Evolutionary conservation across 2,888 invertebrate species (phyloP).

Genomic region (Cosmopolites sordidus): DNA sequence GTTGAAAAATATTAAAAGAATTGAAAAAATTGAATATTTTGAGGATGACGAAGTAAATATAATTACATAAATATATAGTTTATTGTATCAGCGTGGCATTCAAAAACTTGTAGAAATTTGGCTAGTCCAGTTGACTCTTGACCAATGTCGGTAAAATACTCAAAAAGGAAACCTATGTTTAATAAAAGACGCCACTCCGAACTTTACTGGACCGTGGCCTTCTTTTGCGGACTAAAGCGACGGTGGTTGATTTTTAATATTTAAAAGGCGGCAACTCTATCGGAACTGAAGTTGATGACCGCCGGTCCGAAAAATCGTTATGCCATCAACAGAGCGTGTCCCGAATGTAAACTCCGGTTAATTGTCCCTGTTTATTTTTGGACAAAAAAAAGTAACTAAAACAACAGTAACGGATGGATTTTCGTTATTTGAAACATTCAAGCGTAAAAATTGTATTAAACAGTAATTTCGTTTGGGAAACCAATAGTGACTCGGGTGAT

Average conservation of each 20-base stretch:
- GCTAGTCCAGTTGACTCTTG: neutral
- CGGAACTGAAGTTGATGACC: constrained; percentile 14
- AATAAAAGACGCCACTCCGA: constrained; percentile 6
- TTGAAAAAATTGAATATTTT: too few species aligned
- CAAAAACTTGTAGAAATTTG: too few species aligned
- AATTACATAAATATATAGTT: too few species aligned
- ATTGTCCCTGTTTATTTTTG: constrained; percentile 12
- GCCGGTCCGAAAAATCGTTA: constrained; percentile 21
- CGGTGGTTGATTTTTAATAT: constrained; percentile 24
- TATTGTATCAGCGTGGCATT: too few species aligned
- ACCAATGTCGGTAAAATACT: neutral
- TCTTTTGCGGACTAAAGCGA: constrained; percentile 14
- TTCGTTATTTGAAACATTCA: constrained; percentile 13
- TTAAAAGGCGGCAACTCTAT: constrained; percentile 19
- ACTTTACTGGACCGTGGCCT: constrained; percentile 19
- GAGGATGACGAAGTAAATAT: too few species aligned
- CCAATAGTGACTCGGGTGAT: constrained; percentile 22
- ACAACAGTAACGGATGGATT: neutral
- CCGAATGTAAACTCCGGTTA: constrained; percentile 16
- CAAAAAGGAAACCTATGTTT: constrained; percentile 3
- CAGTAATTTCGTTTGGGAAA: constrained; percentile 9
- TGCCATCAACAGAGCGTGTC: constrained; percentile 20
- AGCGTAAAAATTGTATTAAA: constrained; percentile 23
- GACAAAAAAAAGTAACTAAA: neutral
- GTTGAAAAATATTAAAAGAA: too few species aligned